A percentile compares a stretch with the other conserved stretches of the same genome.
phyloP scores from a whole-genome alignment of 2,797 vertebrate species.

The Morus bassanus region DNA sequence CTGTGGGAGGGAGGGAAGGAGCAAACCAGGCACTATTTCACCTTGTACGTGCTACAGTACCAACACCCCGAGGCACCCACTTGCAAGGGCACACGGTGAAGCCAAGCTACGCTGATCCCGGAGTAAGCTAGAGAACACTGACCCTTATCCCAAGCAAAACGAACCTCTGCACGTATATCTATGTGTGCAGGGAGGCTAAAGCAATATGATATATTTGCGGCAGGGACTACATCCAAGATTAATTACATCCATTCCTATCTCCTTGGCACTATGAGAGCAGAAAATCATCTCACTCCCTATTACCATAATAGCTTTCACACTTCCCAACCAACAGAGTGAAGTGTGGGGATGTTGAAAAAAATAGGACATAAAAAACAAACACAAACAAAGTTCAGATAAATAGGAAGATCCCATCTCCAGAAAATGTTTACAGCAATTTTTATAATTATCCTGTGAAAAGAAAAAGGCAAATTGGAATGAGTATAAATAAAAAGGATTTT shows the following conservation, averaged over 20 bases:
- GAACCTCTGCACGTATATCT: background rate
- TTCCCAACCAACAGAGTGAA: conserved; percentile 9
- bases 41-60: background rate
- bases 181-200: background rate
- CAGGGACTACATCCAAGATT: conserved; percentile 25
- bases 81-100: background rate
- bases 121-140: background rate
- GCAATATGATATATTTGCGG: background rate
- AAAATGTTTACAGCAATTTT: conserved; percentile 4
- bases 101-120: background rate
- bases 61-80: background rate
- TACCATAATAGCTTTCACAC: conserved; percentile 54
- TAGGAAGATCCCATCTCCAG: background rate
- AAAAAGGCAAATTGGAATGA: background rate
- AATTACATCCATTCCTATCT: conserved; percentile 10
- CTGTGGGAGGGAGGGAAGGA: background rate
- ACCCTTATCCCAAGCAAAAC: background rate
- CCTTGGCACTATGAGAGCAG: conserved; percentile 2
- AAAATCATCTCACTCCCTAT: conserved; percentile 15
- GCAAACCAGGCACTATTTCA: background rate
- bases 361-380: background rate
- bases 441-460: background rate
- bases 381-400: background rate
- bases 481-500: background rate
- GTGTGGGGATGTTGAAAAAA: background rate